These are phyloP conservation scores for Dysmachus trigonus DNA, from an alignment of 2,888 invertebrate genomes.

Conservation along the genomic window DNA sequence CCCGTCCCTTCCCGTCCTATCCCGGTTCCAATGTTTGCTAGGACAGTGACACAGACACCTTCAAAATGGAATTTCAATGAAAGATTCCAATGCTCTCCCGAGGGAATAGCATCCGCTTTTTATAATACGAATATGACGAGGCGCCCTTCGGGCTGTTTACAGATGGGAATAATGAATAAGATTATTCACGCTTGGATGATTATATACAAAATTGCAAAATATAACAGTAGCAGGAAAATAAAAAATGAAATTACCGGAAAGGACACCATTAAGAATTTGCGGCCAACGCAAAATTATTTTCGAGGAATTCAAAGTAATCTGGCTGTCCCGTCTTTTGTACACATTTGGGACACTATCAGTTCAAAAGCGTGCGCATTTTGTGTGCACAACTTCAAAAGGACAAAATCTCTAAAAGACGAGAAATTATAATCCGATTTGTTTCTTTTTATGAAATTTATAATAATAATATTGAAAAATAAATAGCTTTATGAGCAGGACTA, in stretches of 20 bases:
- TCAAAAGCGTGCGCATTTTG: neutral
- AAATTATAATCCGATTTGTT: no score
- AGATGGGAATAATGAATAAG: neutral
- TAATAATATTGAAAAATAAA: no score
- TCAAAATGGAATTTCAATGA: neutral
- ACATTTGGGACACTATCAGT: neutral
- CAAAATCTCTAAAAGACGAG: neutral
- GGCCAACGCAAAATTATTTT: neutral
- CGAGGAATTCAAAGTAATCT: neutral
- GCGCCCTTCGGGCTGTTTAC: neutral
- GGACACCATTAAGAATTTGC: neutral
- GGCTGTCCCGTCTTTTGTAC: neutral
- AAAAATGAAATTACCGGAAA: neutral
- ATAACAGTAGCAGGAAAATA: neutral
- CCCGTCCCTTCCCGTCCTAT: no score
- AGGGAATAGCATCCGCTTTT: neutral
- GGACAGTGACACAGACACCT: constrained; percentile 1
- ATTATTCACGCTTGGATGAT: neutral
- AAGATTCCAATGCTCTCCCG: neutral
- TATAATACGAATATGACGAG: neutral
- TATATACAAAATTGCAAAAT: neutral
- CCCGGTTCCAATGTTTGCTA: neutral
- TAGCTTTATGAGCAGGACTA: no score
- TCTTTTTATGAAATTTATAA: no score
- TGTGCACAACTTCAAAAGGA: neutral